A percentile compares a stretch with the other conserved stretches of the same genome.
phyloP scores from a whole-genome alignment of 2,888 invertebrate species.

The Melinaea marsaeus region DNA sequence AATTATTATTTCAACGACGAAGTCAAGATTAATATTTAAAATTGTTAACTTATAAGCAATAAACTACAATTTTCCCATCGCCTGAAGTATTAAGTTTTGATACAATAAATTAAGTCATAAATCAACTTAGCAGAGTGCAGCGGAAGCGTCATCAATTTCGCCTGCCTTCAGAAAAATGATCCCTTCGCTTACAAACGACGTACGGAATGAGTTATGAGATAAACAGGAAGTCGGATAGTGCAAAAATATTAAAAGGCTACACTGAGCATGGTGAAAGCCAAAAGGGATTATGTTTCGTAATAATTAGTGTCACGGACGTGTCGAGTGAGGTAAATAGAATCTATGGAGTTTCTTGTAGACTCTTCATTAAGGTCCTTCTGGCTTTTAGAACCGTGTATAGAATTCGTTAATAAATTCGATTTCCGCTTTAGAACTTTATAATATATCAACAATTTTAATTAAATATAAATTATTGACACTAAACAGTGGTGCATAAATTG shows the following conservation, averaged over 20 bases:
- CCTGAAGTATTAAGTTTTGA: constrained; percentile 2
- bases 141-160: constrained; percentile 29
- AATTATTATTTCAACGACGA: too few species aligned
- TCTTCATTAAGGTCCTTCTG: too few species aligned
- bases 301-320: background rate
- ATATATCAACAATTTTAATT: background rate
- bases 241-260: constrained; percentile 15
- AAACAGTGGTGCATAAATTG: constrained; percentile 9
- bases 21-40: too few species aligned
- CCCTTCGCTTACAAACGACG: constrained; percentile 11
- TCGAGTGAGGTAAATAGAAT: too few species aligned
- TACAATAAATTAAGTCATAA: constrained; percentile 19
- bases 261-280: background rate
- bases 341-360: too few species aligned
- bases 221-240: background rate
- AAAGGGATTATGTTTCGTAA: background rate
- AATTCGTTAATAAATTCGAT: too few species aligned
- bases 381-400: too few species aligned
- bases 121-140: constrained; percentile 26
- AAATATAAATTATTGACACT: too few species aligned
- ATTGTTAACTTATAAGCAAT: background rate
- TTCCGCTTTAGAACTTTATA: background rate
- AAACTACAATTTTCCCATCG: background rate
- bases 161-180: constrained; percentile 32
- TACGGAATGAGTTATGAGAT: background rate